A percentile compares a stretch with the other conserved stretches of the same genome.
These are phyloP conservation scores for Agrypnus murinus DNA, from an alignment of 2,888 invertebrate genomes.

Conservation along the genomic window DNA sequence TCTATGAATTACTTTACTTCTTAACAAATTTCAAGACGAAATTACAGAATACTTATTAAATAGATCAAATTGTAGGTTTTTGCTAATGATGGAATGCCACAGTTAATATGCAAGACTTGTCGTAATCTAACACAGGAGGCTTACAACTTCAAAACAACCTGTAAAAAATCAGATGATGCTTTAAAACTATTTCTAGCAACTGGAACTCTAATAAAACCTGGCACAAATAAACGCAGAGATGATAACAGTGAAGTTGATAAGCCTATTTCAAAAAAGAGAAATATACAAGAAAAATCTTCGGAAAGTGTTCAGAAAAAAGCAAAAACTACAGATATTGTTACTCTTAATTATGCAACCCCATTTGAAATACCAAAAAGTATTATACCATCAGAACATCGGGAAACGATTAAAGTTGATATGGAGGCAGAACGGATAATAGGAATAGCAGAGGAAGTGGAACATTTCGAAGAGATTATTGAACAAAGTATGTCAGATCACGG, in stretches of 20 bases:
- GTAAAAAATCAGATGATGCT: slow-evolving; percentile 83
- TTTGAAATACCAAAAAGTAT: slow-evolving; percentile 38
- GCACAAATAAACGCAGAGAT: slow-evolving; percentile 1
- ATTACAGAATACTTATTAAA: slow-evolving; percentile 30
- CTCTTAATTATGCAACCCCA: slow-evolving; percentile 38
- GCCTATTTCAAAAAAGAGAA: slow-evolving; percentile 9
- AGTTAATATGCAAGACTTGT: slow-evolving; percentile 81
- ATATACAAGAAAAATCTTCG: slow-evolving; percentile 6
- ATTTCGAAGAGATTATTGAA: slow-evolving; percentile 37
- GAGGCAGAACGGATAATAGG: slow-evolving; percentile 41
- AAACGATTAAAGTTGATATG: not conserved
- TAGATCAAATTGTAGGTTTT: slow-evolving; percentile 71
- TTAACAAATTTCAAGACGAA: slow-evolving; percentile 25
- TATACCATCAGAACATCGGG: not conserved
- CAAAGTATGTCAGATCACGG: slow-evolving; percentile 57
- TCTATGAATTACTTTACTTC: slow-evolving; percentile 15
- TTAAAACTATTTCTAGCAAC: slow-evolving; percentile 80
- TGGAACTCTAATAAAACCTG: slow-evolving; percentile 71
- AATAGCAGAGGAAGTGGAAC: slow-evolving; percentile 52
- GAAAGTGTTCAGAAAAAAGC: slow-evolving; percentile 6
- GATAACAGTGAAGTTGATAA: slow-evolving; percentile 29
- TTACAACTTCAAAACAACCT: slow-evolving; percentile 84
- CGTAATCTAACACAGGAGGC: slow-evolving; percentile 80
- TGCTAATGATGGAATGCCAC: slow-evolving; percentile 83
- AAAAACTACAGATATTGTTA: slow-evolving; percentile 43